Conservation (phyloP, 1,140 invertebrate genomes). For the Coboldia fuscipes region DNA sequence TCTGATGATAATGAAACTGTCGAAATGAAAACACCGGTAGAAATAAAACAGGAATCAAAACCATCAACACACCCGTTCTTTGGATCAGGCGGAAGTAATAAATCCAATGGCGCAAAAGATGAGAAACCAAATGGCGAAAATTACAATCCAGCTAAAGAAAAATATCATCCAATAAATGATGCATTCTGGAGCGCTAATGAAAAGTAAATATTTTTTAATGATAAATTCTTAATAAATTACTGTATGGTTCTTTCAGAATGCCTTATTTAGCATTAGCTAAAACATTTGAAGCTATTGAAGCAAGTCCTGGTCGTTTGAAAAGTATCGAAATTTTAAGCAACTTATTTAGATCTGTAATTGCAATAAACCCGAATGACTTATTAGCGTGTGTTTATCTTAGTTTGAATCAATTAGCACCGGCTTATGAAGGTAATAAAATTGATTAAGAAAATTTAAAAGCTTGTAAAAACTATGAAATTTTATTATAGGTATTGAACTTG, state of each 20-base stretch:
- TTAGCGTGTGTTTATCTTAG: conserved; percentile 82
- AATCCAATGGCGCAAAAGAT: too few relatives aligned
- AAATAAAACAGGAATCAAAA: too few relatives aligned
- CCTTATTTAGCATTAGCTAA: conserved; percentile 82
- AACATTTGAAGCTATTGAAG: conserved; percentile 84
- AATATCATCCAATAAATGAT: conserved; percentile 80
- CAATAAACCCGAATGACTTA: conserved; percentile 72
- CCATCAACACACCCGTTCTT: too few relatives aligned
- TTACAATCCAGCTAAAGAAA: conserved; percentile 55
- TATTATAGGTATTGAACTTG: conserved; percentile 50
- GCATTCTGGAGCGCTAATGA: conserved; percentile 65
- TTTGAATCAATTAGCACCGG: conserved; percentile 85
- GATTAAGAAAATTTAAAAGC: neutral
- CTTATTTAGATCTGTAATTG: conserved; percentile 82
- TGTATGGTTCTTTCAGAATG: conserved; percentile 29
- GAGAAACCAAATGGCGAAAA: conserved; percentile 14
- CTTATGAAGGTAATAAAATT: conserved; percentile 54
- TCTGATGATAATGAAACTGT: too few relatives aligned
- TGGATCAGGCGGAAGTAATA: too few relatives aligned
- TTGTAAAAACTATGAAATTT: conserved; percentile 10
- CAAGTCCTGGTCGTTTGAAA: conserved; percentile 69
- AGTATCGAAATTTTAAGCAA: conserved; percentile 89
- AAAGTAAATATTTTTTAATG: conserved; percentile 27
- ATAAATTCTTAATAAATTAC: neutral
- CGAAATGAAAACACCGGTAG: too few relatives aligned